These are phyloP conservation scores for Colletes gigas DNA, from an alignment of 1,140 invertebrate genomes.

Conservation along the genomic window DNA sequence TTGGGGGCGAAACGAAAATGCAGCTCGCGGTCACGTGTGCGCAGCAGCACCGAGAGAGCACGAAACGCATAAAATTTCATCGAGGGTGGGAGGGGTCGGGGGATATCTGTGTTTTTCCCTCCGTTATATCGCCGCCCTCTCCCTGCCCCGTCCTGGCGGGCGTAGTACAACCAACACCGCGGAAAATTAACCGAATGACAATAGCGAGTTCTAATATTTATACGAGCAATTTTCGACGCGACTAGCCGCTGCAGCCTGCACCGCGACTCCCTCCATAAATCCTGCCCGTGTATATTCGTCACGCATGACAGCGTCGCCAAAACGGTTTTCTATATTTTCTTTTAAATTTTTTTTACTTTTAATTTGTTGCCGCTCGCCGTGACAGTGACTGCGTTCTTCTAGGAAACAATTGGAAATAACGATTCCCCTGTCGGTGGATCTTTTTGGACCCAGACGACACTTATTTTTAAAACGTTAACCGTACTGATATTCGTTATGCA, in stretches of 20 bases:
- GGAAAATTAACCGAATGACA: constrained; percentile 75
- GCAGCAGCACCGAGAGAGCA: constrained; percentile 61
- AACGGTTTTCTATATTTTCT: constrained; percentile 6
- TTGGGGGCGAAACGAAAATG: constrained; percentile 25
- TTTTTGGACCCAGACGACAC: too few species aligned
- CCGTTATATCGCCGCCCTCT: not conserved
- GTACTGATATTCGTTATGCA: too few species aligned
- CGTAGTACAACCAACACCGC: constrained; percentile 52
- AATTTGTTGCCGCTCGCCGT: not conserved
- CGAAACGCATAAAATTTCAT: constrained; percentile 71
- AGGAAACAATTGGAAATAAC: too few species aligned
- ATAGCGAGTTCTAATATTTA: constrained; percentile 75
- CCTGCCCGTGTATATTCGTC: constrained; percentile 40
- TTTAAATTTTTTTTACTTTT: not conserved
- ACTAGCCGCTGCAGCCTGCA: constrained; percentile 28
- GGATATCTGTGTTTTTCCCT: constrained; percentile 36
- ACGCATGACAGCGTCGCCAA: constrained; percentile 39
- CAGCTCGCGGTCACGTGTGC: constrained; percentile 15
- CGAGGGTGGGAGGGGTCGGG: constrained; percentile 14
- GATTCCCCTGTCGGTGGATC: too few species aligned
- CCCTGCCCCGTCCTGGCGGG: not conserved
- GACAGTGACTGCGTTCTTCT: not conserved
- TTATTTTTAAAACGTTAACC: too few species aligned
- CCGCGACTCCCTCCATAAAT: constrained; percentile 47
- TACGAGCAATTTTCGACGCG: constrained; percentile 74